Evolutionary conservation across 2,797 vertebrate species (phyloP).

Genomic region (Melanotaenia boesemani): DNA sequence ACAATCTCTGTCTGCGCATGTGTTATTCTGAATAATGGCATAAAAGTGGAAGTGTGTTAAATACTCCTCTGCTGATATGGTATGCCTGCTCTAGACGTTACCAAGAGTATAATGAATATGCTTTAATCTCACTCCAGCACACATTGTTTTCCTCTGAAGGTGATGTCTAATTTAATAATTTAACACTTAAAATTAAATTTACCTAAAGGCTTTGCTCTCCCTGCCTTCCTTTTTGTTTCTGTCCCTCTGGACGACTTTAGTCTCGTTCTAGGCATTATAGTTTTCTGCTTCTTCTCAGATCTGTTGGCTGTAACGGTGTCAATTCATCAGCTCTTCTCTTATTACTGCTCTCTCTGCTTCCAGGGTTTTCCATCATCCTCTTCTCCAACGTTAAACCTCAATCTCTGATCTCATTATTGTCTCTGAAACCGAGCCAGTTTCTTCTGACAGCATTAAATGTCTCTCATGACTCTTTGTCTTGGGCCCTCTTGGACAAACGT

Average conservation of each 20-base stretch:
- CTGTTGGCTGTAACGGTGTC: slow-evolving; percentile 55
- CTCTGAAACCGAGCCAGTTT: slow-evolving; percentile 61
- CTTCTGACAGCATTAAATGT: slow-evolving; percentile 70
- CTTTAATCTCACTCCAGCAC: slow-evolving; percentile 61
- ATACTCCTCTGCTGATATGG: slow-evolving; percentile 8
- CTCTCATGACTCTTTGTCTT: slow-evolving; percentile 71
- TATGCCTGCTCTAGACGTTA: slow-evolving; percentile 46
- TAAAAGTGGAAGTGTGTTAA: slow-evolving; percentile 32
- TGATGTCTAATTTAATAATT: slow-evolving; percentile 61
- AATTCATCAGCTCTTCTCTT: slow-evolving; percentile 67
- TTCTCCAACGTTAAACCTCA: slow-evolving; percentile 50
- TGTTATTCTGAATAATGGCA: slow-evolving; percentile 19
- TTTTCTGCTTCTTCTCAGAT: slow-evolving; percentile 50
- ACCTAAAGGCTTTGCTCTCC: slow-evolving; percentile 44
- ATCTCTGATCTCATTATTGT: slow-evolving; percentile 66
- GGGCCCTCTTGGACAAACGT: slow-evolving; percentile 40
- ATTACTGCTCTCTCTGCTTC: slow-evolving; percentile 63
- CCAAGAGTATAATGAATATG: slow-evolving; percentile 52
- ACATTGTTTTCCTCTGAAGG: slow-evolving; percentile 59
- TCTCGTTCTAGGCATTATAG: slow-evolving; percentile 23
- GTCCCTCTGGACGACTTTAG: slow-evolving; percentile 31
- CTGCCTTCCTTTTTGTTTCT: slow-evolving; percentile 33
- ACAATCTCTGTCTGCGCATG: not conserved
- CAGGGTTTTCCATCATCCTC: slow-evolving; percentile 66
- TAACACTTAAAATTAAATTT: slow-evolving; percentile 61